Evolutionary conservation across 2,113 vertebrate species (phyloP).

Genomic region (Morphnarchus princeps): DNA sequence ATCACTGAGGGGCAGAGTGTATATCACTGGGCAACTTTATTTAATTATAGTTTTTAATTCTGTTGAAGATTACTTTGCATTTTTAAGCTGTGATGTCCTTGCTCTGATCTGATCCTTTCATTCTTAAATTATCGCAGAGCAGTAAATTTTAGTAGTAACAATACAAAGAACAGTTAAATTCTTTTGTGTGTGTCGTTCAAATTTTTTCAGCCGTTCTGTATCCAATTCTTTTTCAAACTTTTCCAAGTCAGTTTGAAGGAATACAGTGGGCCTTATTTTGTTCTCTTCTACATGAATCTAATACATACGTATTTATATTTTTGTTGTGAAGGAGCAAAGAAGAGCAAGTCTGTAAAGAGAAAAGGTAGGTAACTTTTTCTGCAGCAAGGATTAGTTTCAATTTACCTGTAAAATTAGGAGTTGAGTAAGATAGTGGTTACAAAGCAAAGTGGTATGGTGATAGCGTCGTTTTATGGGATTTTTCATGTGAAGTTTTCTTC

Average conservation of each 20-base stretch:
- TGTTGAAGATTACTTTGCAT: neutral
- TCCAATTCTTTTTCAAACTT: neutral
- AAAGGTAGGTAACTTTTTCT: neutral
- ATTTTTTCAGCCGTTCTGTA: neutral
- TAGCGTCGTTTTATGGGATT: neutral
- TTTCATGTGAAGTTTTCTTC: neutral
- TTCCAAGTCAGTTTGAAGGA: neutral
- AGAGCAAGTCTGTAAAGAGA: neutral
- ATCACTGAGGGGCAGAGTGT: neutral
- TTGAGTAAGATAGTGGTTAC: neutral
- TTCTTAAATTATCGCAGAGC: neutral
- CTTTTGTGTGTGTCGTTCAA: neutral
- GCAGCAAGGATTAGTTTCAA: neutral
- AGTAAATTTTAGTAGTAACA: neutral
- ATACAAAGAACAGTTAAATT: neutral
- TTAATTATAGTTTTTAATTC: slow-evolving; percentile 11
- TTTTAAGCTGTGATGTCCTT: neutral
- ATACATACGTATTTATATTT: neutral
- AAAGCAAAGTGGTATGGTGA: neutral
- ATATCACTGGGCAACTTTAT: neutral
- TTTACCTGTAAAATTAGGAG: neutral
- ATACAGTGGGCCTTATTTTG: neutral
- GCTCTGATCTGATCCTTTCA: neutral
- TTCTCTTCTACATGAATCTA: neutral
- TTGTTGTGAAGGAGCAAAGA: neutral